Evolutionary conservation across 1,140 invertebrate genomes (phyloP).

Genomic region (Copidosoma floridanum): DNA sequence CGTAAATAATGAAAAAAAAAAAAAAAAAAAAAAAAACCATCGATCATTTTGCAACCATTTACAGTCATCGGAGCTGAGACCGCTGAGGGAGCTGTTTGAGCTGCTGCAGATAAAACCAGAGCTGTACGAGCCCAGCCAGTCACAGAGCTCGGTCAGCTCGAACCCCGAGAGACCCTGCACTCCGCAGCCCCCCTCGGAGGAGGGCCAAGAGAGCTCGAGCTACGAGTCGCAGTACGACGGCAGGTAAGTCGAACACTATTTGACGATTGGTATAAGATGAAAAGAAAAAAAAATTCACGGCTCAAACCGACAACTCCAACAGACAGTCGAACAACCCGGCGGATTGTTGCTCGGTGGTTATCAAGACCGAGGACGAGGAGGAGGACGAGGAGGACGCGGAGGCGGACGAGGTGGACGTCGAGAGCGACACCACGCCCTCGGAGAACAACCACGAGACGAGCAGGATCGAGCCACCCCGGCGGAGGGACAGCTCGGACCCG

Average conservation of each 20-base stretch:
- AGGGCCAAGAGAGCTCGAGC: conserved; percentile 62
- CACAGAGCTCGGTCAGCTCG: conserved; percentile 48
- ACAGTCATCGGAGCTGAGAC: conserved; percentile 76
- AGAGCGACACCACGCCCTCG: conserved; percentile 55
- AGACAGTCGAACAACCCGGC: conserved; percentile 54
- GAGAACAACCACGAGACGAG: conserved; percentile 50
- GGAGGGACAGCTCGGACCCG: conserved; percentile 63
- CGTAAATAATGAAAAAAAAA: too few relatives aligned
- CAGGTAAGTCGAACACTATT: conserved; percentile 47
- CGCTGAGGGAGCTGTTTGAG: conserved; percentile 77
- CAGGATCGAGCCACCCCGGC: conserved; percentile 49
- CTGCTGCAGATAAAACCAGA: conserved; percentile 81
- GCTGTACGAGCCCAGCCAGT: conserved; percentile 55
- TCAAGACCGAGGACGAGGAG: conserved; percentile 58
- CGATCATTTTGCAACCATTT: too few relatives aligned
- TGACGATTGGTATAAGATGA: neutral
- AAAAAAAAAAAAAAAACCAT: too few relatives aligned
- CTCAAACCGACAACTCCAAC: neutral
- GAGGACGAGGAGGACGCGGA: conserved; percentile 60
- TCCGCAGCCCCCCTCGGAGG: conserved; percentile 53
- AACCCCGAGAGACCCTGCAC: conserved; percentile 53
- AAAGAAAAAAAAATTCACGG: too few relatives aligned
- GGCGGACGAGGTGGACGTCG: conserved; percentile 60
- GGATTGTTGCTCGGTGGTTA: conserved; percentile 54
- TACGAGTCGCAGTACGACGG: conserved; percentile 65